phyloP scores from a whole-genome alignment of 2,797 vertebrate genomes.

The Trachurus trachurus region DNA sequence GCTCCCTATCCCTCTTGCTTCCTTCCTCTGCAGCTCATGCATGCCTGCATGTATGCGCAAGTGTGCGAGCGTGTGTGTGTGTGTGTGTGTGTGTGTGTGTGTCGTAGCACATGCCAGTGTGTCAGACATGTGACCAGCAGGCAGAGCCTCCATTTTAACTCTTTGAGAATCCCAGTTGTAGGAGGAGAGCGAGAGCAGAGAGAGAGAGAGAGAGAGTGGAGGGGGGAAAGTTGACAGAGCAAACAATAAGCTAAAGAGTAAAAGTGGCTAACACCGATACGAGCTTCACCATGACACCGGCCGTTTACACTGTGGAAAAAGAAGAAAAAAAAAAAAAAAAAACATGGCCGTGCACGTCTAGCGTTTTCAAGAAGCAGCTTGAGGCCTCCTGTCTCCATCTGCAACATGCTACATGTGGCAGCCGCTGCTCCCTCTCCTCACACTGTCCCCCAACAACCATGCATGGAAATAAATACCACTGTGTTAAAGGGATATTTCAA shows the following conservation, averaged over 20 bases:
- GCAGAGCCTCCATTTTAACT: slow-evolving; percentile 85
- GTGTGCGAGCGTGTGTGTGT: not conserved
- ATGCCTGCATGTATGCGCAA: slow-evolving; percentile 42
- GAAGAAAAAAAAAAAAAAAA: not conserved
- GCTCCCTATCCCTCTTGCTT: slow-evolving; percentile 17
- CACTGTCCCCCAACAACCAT: not conserved
- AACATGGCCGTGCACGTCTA: not conserved
- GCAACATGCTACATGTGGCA: not conserved
- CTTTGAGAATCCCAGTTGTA: slow-evolving; percentile 55
- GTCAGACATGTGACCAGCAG: slow-evolving; percentile 83
- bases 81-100: slow-evolving; percentile 29
- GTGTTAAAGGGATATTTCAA: too few species aligned
- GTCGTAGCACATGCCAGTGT: slow-evolving; percentile 78
- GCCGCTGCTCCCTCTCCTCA: not conserved
- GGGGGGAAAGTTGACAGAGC: slow-evolving; percentile 21
- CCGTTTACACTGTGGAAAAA: not conserved
- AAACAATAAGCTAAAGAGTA: slow-evolving; percentile 9
- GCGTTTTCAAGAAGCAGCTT: not conserved
- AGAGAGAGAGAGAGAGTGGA: slow-evolving; percentile 15
- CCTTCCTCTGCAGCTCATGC: slow-evolving; percentile 53
- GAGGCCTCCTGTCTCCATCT: not conserved
- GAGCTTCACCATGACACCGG: not conserved
- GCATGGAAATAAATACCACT: not conserved
- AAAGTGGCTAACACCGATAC: too few species aligned
- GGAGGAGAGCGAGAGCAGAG: not conserved